phyloP scores from a whole-genome alignment of 2,113 vertebrate species.

The Ptychochromis oligacanthus region DNA sequence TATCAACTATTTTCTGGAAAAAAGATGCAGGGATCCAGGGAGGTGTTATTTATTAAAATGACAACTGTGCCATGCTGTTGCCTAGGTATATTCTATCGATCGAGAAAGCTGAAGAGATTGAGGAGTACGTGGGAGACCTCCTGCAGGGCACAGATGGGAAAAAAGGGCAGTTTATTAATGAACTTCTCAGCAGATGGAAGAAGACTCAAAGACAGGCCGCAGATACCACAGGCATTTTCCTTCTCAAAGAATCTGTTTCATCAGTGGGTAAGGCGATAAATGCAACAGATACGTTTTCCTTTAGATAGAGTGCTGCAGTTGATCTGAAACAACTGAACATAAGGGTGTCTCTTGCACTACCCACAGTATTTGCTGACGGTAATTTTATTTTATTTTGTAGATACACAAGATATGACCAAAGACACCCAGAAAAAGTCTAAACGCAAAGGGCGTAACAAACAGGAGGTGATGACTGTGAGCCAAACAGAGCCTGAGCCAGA shows the following conservation, averaged over 20 bases:
- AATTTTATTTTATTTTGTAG: constrained; percentile 42
- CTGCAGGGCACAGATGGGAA: constrained; percentile 89
- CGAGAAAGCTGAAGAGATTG: constrained; percentile 88
- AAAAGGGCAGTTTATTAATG: constrained; percentile 88
- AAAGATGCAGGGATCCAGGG: too few species aligned
- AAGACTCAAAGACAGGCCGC: constrained; percentile 70
- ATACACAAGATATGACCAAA: constrained; percentile 76
- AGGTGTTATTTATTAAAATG: not conserved
- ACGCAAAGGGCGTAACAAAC: constrained; percentile 93
- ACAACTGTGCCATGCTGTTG: not conserved
- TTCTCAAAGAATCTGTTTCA: constrained; percentile 69
- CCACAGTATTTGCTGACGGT: not conserved
- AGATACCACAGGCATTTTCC: constrained; percentile 55
- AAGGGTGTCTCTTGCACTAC: too few species aligned
- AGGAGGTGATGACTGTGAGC: constrained; percentile 75
- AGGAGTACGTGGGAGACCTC: constrained; percentile 91
- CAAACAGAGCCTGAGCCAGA: constrained; percentile 78
- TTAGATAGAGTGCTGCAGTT: not conserved
- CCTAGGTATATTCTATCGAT: constrained; percentile 93
- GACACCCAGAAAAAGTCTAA: constrained; percentile 88
- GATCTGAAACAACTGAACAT: not conserved
- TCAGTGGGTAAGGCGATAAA: constrained; percentile 52
- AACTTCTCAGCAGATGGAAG: constrained; percentile 86
- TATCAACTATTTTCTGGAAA: too few species aligned
- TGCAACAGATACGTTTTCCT: not conserved